Percentiles rank a stretch among this genome's conserved stretches.
Evolutionary conservation across 2,113 vertebrate genomes (phyloP).

Genomic region (Nycticryphes semicollaris): DNA sequence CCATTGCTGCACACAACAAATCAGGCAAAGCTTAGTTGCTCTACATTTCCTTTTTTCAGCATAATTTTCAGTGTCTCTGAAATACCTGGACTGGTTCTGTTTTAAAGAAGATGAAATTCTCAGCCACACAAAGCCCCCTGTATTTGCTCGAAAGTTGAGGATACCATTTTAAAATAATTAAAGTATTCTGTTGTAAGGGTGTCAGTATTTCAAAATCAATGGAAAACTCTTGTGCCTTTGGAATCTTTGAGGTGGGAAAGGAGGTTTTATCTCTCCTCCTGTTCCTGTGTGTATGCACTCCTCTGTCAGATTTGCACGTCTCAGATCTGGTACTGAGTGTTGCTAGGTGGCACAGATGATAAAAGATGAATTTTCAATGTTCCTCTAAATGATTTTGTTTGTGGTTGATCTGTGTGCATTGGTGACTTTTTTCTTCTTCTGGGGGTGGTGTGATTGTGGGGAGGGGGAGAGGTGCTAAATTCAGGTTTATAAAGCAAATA

Average conservation of each 20-base stretch:
- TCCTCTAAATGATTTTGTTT: slow-evolving; percentile 30
- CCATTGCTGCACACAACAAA: background rate
- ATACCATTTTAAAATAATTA: background rate
- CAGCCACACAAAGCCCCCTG: background rate
- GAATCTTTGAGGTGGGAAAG: background rate
- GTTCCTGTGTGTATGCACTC: background rate
- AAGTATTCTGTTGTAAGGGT: background rate
- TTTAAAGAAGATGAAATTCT: background rate
- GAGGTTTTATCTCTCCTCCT: background rate
- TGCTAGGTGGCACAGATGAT: slow-evolving; percentile 61
- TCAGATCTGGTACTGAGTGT: background rate
- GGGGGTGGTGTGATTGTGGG: slow-evolving; percentile 44
- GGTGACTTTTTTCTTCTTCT: background rate
- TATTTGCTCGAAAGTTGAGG: background rate
- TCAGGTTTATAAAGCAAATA: slow-evolving; percentile 43
- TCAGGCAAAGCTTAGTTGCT: background rate
- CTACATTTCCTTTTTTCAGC: background rate
- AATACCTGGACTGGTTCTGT: background rate
- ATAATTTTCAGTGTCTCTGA: background rate
- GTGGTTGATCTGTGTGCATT: slow-evolving; percentile 3
- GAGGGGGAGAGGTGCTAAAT: slow-evolving; percentile 47
- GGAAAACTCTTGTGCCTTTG: background rate
- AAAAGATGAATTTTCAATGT: slow-evolving; percentile 35
- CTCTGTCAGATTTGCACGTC: background rate
- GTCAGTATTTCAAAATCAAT: background rate